A percentile compares a stretch with the other conserved stretches of the same genome.
Conservation (phyloP, 2,113 vertebrate species). For the Prunella fulvescens region DNA sequence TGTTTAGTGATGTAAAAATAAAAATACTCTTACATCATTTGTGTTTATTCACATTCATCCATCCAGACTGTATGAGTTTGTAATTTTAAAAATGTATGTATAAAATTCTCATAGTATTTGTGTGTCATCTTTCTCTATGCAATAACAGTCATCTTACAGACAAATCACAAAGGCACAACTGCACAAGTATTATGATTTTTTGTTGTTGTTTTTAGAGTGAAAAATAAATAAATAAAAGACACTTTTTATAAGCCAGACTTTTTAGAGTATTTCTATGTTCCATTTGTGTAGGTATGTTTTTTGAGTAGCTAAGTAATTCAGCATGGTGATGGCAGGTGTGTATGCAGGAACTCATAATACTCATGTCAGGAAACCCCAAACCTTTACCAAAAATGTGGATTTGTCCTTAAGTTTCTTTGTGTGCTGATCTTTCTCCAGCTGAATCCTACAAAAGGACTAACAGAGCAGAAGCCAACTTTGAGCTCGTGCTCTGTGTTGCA, state of each 20-base stretch:
- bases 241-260: background rate
- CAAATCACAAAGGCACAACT: background rate
- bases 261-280: background rate
- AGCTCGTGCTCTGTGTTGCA: background rate
- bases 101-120: background rate
- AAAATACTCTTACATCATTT: background rate
- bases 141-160: background rate
- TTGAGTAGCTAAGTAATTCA: background rate
- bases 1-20: background rate
- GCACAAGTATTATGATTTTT: background rate
- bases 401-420: background rate
- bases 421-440: background rate
- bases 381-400: background rate
- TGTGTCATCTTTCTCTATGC: background rate
- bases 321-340: background rate
- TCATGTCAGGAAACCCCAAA: background rate
- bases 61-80: background rate
- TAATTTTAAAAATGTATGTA: background rate
- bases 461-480: background rate
- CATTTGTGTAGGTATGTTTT: background rate
- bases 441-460: background rate
- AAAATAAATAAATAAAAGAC: background rate
- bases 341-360: background rate
- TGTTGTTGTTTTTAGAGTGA: background rate
- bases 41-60: background rate